Evolutionary conservation across 2,113 vertebrate genomes (phyloP).

Genomic region (Trachemys scripta): DNA sequence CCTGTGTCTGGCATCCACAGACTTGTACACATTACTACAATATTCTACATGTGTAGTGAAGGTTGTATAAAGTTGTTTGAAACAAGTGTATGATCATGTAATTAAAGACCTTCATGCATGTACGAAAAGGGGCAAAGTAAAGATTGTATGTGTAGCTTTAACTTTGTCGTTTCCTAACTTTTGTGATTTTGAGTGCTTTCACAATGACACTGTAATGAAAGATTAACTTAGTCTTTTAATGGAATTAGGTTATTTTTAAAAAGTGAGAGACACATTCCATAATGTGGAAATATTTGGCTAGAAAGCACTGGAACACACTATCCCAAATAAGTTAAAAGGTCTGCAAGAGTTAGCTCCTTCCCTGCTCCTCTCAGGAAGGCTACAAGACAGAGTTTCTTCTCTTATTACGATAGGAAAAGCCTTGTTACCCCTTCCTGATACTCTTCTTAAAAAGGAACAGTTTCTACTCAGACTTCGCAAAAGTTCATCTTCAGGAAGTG

Average conservation of each 20-base stretch:
- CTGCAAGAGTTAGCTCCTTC: background rate
- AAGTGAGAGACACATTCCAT: background rate
- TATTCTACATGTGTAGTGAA: background rate
- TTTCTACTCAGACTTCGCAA: background rate
- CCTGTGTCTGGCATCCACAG: background rate
- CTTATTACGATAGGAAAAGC: rapidly evolving
- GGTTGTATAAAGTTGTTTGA: background rate
- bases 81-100: background rate
- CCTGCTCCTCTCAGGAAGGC: rapidly evolving
- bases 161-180: background rate
- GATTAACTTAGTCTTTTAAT: background rate
- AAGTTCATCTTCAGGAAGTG: background rate
- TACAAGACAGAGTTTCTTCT: background rate
- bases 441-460: background rate
- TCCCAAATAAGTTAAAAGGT: background rate
- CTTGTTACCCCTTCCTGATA: background rate
- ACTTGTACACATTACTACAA: background rate
- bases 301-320: background rate
- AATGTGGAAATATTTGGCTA: background rate
- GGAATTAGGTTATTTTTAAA: background rate
- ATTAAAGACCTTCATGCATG: background rate
- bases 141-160: background rate
- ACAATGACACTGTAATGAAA: background rate
- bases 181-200: background rate
- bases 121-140: background rate